Base-by-base conservation (phyloP, 2,113 vertebrate species). In the Oenanthe oenanthe region DNA sequence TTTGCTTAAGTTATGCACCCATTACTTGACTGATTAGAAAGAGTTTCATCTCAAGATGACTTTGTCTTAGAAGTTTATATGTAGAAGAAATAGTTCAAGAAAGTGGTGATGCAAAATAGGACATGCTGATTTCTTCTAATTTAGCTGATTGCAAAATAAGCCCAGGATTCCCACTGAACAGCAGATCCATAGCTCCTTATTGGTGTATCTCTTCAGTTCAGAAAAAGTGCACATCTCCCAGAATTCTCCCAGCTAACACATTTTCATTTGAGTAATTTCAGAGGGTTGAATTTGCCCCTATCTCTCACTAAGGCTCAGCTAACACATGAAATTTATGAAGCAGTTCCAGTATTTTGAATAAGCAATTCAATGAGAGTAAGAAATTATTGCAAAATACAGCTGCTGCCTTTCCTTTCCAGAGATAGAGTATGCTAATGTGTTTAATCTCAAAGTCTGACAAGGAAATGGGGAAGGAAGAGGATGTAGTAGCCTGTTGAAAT, bases 361-460 rank as follows among this genome's bases (percentile, higher is more conserved):
- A 92, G 40, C 9, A 75, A 68, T 95, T 85, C 67, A 81, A 84
- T 0, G 10, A 66, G 47, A 32, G 34, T 32, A 75, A 84, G 54
- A 93, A 61, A 38, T 77, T 61, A 47, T 45, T 95, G 72, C 62
- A 91, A 73, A 95, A 79, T 40, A 84, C 82, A 94, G 53, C 60
- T 82, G 60, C 63, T 93, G 76, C 25, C 32, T 89, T 94, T 90
- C 21, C 25, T 83, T 94, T 87, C 31, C 22, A 65, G 70, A 83
- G 85, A 88, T 47, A 93, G 74, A 47, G 38, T 61, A 92, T 92
- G 85, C 34, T 96, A 93, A 93, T 86, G 12, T 68, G 22, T 60
- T 93, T 96, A 88, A 92, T 88, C 67, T 65, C 28, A 17, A 92
- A 83, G 57, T 58, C 51, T 96, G 80, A 92, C 57, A 79, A 93